Evolutionary conservation across 2,113 vertebrate genomes (phyloP), one percentile per base, ranked within the genome.

Genomic region (Gadus chalcogrammus): DNA sequence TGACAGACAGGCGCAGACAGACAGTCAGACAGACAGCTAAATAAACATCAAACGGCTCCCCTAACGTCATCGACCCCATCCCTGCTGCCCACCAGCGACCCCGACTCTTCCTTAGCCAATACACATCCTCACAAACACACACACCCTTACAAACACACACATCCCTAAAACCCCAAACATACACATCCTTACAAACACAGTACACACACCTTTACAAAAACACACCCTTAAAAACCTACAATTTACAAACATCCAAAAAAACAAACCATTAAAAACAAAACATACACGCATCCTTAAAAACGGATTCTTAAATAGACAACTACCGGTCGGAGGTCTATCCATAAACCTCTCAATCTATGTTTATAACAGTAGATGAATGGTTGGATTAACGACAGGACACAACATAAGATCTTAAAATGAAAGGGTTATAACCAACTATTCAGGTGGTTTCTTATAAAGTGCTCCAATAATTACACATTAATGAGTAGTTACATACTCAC

Each of bases 11-110:
- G 42, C 1, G n/a, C 24, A 69, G 11, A 55, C 18, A 71, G 64
- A 27, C 55, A 76, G 80, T 61, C 74, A 65, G 70, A 61, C 70
- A 77, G 73, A 12, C 74, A 78, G 80, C 76, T 78, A 83, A 52
- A 61, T 76, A 70, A 81, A 86, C 82, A 86, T 84, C 42, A 48
- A 48, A 48, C 42, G 42, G 8, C 42, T 48, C 42, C 42, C 12
- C 42, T 48, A 13, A 48, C 42, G 42, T 35, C 24, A 24, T 24
- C 24, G 24, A 24, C 24, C 24, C 24, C 24, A 24, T 24, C 24
- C 24, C 24, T 24, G 24, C 24, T 42, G 38, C 38, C 38, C 5
- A 11, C 11, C 38, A 42, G 38, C 11, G 38, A 11, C 38, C 38
- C 42, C 42, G 6, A 4, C 31, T 35, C 31, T 35, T 48, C 42